A percentile compares a stretch with the other conserved stretches of the same genome.
phyloP scores from a whole-genome alignment of 2,888 invertebrate species.

The Lysandra bellargus region DNA sequence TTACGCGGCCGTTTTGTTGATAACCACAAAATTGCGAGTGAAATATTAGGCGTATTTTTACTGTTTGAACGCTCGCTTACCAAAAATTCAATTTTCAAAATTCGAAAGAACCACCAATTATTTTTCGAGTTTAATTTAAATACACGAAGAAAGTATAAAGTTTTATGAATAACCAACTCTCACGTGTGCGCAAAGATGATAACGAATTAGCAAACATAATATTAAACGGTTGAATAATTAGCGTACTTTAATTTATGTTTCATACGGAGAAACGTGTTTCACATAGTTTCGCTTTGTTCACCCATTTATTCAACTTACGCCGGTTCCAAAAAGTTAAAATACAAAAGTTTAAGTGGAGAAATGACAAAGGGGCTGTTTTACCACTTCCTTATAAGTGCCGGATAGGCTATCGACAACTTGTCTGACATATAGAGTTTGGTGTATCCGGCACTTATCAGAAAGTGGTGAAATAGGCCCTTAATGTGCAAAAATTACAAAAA shows the following conservation, averaged over 20 bases:
- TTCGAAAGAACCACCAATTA: neutral
- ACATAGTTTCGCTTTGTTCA: neutral
- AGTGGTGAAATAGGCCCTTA: too few relatives aligned
- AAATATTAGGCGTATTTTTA: neutral
- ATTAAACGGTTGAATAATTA: conserved; percentile 9
- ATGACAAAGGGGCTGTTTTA: neutral
- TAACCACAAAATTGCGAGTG: neutral
- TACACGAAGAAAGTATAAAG: neutral
- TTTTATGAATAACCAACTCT: conserved; percentile 2
- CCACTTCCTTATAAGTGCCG: too few relatives aligned
- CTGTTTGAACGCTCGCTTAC: neutral
- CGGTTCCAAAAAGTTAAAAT: neutral
- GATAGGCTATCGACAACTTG: too few relatives aligned
- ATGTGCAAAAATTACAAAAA: neutral
- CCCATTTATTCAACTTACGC: neutral
- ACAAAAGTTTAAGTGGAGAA: neutral
- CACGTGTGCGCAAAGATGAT: conserved; percentile 17
- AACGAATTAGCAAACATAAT: conserved; percentile 11
- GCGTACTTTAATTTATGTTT: conserved; percentile 13
- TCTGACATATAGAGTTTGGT: too few relatives aligned
- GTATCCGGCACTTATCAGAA: too few relatives aligned
- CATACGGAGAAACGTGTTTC: neutral
- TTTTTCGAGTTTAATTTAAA: neutral
- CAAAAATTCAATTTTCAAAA: too few relatives aligned
- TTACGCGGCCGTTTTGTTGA: neutral